Evolutionary conservation across 2,888 invertebrate genomes (phyloP).

Genomic region (Elgonia sp.): DNA sequence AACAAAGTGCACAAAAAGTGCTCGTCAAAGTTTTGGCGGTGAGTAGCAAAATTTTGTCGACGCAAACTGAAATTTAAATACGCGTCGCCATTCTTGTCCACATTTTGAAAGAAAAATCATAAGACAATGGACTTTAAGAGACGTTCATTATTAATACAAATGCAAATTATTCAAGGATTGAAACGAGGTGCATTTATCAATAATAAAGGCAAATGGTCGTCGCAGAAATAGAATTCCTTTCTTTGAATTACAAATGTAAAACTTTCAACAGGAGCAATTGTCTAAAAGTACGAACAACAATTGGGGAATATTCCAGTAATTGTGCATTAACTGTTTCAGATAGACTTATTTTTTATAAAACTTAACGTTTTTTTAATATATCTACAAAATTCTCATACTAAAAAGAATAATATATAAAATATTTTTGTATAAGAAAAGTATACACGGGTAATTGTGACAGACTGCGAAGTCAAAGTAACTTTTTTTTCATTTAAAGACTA

Average conservation of each 20-base stretch:
- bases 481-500: too few species aligned
- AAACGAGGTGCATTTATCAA: conserved; percentile 46
- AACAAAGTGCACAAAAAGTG: background rate
- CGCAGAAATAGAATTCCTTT: conserved; percentile 28
- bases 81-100: background rate
- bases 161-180: conserved; percentile 53
- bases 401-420: too few species aligned
- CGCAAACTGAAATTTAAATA: background rate
- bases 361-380: too few species aligned
- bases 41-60: conserved; percentile 4
- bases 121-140: conserved; percentile 39
- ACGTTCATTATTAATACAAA: conserved; percentile 38
- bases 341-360: too few species aligned
- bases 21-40: too few species aligned
- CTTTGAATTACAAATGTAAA: conserved; percentile 38
- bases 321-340: conserved; percentile 12
- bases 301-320: conserved; percentile 26
- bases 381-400: too few species aligned
- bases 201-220: conserved; percentile 28
- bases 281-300: conserved; percentile 35
- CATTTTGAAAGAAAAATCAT: conserved; percentile 24
- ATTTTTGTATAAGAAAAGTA: too few species aligned
- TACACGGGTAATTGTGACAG: too few species aligned
- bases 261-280: conserved; percentile 40
- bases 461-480: too few species aligned